phyloP scores from a whole-genome alignment of 2,113 vertebrate genomes.

The Syngnathus scovelli region DNA sequence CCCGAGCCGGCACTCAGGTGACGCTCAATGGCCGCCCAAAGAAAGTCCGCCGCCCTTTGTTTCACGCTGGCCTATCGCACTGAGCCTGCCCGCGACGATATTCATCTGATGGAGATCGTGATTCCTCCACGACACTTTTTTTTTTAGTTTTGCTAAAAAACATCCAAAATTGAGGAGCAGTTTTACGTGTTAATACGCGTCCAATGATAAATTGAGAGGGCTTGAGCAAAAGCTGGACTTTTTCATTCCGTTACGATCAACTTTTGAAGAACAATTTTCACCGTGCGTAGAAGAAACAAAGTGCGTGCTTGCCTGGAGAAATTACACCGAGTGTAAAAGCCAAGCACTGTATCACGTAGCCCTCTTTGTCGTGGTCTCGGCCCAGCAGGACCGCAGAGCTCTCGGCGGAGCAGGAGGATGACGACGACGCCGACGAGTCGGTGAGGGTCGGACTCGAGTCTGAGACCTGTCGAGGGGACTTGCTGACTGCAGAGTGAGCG shows the following conservation, averaged over 20 bases:
- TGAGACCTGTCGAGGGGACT: slow-evolving; percentile 45
- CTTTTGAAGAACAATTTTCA: neutral
- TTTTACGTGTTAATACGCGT: too few species aligned
- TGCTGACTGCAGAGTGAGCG: slow-evolving; percentile 66
- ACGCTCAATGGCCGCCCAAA: neutral
- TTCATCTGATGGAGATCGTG: too few species aligned
- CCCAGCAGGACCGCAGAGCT: slow-evolving; percentile 1
- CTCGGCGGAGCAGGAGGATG: slow-evolving; percentile 13
- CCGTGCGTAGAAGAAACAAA: too few species aligned
- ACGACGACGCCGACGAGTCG: slow-evolving; percentile 49
- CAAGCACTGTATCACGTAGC: neutral
- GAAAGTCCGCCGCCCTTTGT: neutral
- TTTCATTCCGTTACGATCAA: neutral
- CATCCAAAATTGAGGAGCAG: too few species aligned
- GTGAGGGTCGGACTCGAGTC: neutral
- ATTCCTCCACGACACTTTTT: too few species aligned
- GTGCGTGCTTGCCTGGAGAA: too few species aligned
- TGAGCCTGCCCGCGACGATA: too few species aligned
- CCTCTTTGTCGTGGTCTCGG: neutral
- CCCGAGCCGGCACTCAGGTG: slow-evolving; percentile 23
- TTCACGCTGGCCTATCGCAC: too few species aligned
- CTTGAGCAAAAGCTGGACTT: too few species aligned
- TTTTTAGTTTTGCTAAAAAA: too few species aligned
- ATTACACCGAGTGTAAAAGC: too few species aligned
- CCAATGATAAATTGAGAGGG: too few species aligned